These are phyloP conservation scores for Neodiprion pinetum DNA, from an alignment of 1,140 invertebrate species.

Conservation along the genomic window DNA sequence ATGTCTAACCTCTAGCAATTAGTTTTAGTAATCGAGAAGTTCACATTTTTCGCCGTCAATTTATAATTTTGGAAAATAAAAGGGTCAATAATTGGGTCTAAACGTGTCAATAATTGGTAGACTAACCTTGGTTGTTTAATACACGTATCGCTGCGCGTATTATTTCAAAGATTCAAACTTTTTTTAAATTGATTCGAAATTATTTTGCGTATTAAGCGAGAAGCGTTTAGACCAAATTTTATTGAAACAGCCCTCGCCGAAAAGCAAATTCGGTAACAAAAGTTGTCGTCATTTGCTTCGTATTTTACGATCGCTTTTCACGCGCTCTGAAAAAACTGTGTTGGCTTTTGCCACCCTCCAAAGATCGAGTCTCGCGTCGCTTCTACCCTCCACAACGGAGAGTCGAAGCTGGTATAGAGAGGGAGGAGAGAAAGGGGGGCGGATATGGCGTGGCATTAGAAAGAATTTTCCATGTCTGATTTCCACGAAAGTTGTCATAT, in stretches of 20 bases:
- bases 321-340: not conserved
- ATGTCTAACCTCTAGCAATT: no score
- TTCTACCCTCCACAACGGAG: not conserved
- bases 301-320: not conserved
- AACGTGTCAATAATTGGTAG: no score
- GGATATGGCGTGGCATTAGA: not conserved
- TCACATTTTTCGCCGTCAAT: no score
- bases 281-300: not conserved
- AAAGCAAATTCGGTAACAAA: constrained; percentile 15
- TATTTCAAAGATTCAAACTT: no score
- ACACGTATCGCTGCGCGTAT: no score
- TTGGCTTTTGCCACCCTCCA: not conserved
- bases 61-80: no score
- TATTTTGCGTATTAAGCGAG: no score
- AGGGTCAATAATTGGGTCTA: no score
- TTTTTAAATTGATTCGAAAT: no score
- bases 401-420: not conserved
- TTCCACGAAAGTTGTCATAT: constrained; percentile 52
- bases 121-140: no score
- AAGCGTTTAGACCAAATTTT: no score
- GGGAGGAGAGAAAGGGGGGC: not conserved
- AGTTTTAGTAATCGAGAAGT: no score
- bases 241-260: not conserved
- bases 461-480: constrained; percentile 38
- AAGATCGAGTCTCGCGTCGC: not conserved